Evolutionary conservation across 2,797 vertebrate species (phyloP).

Genomic region (Hippoglossus hippoglossus): DNA sequence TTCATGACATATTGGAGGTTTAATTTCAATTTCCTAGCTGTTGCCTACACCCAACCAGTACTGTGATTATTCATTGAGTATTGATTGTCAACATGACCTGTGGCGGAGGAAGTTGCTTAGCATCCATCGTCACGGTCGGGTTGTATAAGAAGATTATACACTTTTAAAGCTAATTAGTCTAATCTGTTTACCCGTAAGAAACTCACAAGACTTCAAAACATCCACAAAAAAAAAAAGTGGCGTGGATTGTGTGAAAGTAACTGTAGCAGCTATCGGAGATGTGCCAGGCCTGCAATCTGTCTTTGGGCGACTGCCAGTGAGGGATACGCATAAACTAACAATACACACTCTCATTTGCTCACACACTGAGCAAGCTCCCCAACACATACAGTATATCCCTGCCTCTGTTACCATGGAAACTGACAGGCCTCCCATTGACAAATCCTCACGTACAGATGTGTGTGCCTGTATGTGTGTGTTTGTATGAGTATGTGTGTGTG

Average conservation of each 20-base stretch:
- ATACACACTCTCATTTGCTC: conserved; percentile 54
- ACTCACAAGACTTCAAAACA: too few species aligned
- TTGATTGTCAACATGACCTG: neutral
- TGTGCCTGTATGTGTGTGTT: conserved; percentile 17
- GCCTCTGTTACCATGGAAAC: conserved; percentile 85
- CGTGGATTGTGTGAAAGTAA: conserved; percentile 56
- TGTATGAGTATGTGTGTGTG: conserved; percentile 15
- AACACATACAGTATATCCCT: conserved; percentile 65
- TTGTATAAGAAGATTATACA: too few species aligned
- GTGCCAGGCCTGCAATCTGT: conserved; percentile 74
- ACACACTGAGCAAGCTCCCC: conserved; percentile 48
- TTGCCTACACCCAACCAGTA: neutral
- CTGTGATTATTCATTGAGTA: neutral
- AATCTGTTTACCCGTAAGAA: too few species aligned
- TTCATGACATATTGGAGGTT: neutral
- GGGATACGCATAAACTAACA: conserved; percentile 66
- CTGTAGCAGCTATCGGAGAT: conserved; percentile 64
- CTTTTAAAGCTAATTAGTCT: too few species aligned
- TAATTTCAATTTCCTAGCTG: neutral
- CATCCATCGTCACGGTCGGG: neutral
- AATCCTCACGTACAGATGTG: conserved; percentile 65
- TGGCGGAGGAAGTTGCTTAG: neutral
- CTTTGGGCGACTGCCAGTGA: conserved; percentile 71
- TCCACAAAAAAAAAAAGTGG: conserved; percentile 9
- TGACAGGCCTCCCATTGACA: conserved; percentile 83